Evolutionary conservation across 1,140 invertebrate genomes (phyloP), one percentile per base, ranked within the genome.

Genomic region (Brachionus asplanchnoidis): DNA sequence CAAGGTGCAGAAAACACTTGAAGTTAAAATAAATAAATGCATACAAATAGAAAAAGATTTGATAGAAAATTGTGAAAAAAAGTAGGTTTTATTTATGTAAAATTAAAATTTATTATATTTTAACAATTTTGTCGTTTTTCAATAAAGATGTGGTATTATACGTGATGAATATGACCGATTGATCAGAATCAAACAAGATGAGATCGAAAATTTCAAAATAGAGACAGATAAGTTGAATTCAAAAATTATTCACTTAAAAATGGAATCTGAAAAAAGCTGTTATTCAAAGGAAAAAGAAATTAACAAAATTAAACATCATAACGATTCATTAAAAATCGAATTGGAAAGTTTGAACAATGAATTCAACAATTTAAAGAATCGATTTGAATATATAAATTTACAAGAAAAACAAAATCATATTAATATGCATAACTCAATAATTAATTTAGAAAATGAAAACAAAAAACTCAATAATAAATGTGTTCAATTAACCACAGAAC

Each of bases 81-180:
- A 77, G 73, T 77, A 77, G 26, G 20, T 75, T 42, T 11, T 3
- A 12, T 75, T 42, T 36, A 1, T 14, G 3, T 40, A 14, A n/a
- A 3, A 5, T 75, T 42, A 2, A 42, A 23, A 20, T 42, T 75
- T 12, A 0, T 28, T 42, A 75, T 20, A 40, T 75, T 46, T 1
- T 46, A 46, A 46, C 3, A 14, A 70, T 9, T 75, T 20, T 17
- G 11, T 42, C n/a, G 12, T 17, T 14, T n/a, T 75, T 53, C 1
- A n/a, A 53, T 20, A 53, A 65, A 56, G 77, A 17, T 80, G 77
- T 40, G 44, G 53, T 3, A 80, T 50, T 6, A 53, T 80, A 36
- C 26, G 56, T 17, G 44, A 82, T 28, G 79, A 82, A 17, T 82
- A 40, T 68, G 79, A 82, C 40, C 8, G 53, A 4, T 26, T 82